phyloP scores from a whole-genome alignment of 2,113 vertebrate genomes.

The Cettia cetti region DNA sequence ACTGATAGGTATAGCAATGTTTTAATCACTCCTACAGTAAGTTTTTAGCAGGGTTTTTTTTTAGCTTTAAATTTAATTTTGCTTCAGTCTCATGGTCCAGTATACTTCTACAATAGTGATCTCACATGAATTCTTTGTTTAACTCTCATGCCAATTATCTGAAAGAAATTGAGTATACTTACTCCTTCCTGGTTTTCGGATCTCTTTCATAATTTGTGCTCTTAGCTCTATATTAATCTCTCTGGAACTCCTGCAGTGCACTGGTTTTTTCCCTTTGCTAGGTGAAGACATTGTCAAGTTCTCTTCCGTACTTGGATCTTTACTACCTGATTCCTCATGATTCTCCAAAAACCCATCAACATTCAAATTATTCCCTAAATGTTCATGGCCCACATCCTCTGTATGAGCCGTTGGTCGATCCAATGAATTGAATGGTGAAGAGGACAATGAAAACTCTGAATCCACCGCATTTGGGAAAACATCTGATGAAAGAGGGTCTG shows the following conservation, averaged over 20 bases:
- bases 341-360: conserved; percentile 67
- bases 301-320: conserved; percentile 66
- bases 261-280: conserved; percentile 78
- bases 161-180: conserved; percentile 61
- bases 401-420: conserved; percentile 67
- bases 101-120: not conserved
- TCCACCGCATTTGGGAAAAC: conserved; percentile 58
- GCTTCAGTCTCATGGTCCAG: not conserved
- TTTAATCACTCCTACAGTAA: not conserved
- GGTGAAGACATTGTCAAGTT: conserved; percentile 75
- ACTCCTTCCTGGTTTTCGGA: conserved; percentile 94
- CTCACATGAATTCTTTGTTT: not conserved
- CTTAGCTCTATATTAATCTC: conserved; percentile 86
- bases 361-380: conserved; percentile 68
- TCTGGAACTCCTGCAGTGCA: conserved; percentile 80
- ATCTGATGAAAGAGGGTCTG: conserved; percentile 75
- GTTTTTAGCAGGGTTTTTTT: not conserved
- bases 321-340: conserved; percentile 62
- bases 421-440: conserved; percentile 67
- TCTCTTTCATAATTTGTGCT: conserved; percentile 91
- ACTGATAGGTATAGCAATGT: not conserved
- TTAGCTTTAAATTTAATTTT: not conserved
- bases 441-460: conserved; percentile 63
- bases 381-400: conserved; percentile 63
- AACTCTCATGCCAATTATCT: not conserved